These are phyloP conservation scores for Trididemnum nubilum DNA, from an alignment of 23 tunicate genomes.

Conservation along the genomic window DNA sequence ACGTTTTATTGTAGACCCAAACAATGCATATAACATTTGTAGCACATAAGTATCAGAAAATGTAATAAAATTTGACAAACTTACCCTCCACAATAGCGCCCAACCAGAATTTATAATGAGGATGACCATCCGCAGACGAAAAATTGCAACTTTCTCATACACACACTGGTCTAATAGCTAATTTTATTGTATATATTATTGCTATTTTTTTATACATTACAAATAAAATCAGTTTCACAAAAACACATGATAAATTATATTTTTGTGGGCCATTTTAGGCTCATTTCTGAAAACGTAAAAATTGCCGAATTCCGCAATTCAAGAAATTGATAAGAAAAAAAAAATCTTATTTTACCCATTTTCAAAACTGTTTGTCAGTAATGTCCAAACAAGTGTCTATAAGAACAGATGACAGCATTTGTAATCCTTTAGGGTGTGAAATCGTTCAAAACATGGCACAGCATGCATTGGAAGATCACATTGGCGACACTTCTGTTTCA, in stretches of 20 bases:
- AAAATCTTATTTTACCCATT: neutral
- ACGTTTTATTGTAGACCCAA: constrained; percentile 19
- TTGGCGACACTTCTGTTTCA: constrained; percentile 15
- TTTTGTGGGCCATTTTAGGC: constrained; percentile 18
- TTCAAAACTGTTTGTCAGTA: constrained; percentile 17
- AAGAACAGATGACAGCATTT: constrained; percentile 25
- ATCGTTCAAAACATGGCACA: constrained; percentile 20
- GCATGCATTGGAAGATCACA: constrained; percentile 21
- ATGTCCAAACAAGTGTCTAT: constrained; percentile 23
- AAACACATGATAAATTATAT: constrained; percentile 9
- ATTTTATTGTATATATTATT: constrained; percentile 2
- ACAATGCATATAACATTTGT: constrained; percentile 11
- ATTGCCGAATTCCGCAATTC: constrained; percentile 7
- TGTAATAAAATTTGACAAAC: constrained; percentile 18
- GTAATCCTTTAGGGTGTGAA: constrained; percentile 26
- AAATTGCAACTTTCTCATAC: constrained; percentile 21
- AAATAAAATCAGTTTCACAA: neutral
- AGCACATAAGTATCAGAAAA: constrained; percentile 24
- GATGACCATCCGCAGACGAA: constrained; percentile 14
- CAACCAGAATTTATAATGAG: constrained; percentile 12
- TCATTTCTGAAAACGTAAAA: neutral
- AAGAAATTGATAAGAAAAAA: constrained; percentile 10
- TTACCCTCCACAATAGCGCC: constrained; percentile 8
- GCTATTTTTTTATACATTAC: neutral
- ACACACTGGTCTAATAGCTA: constrained; percentile 16